Percentiles rank a stretch among this genome's conserved stretches.
Conservation (phyloP, 2,797 vertebrate species). For the Sebastes minor region DNA sequence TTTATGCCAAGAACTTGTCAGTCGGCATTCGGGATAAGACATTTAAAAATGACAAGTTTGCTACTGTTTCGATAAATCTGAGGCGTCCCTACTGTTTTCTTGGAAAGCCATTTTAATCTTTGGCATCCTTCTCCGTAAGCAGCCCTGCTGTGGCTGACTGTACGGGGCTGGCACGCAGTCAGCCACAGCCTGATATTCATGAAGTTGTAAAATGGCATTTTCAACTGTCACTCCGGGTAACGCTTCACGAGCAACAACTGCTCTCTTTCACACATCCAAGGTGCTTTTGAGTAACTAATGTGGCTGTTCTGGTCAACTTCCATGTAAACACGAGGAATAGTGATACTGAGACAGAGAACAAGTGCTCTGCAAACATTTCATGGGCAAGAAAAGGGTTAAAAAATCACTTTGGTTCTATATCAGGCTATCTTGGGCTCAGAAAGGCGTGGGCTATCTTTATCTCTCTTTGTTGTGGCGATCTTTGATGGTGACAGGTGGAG, state of each 20-base stretch:
- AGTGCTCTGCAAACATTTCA: background rate
- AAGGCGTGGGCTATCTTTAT: constrained; percentile 61
- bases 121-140: constrained; percentile 37
- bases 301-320: background rate
- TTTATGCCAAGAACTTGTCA: constrained; percentile 30
- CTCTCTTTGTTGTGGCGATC: constrained; percentile 55
- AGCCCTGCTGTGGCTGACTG: constrained; percentile 38
- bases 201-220: constrained; percentile 55
- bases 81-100: constrained; percentile 20
- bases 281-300: constrained; percentile 16
- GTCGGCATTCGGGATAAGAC: constrained; percentile 20
- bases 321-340: background rate
- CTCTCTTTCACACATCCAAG: background rate
- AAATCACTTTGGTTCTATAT: constrained; percentile 35
- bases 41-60: constrained; percentile 35
- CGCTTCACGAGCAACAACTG: constrained; percentile 1
- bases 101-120: constrained; percentile 42
- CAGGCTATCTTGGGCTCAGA: constrained; percentile 52
- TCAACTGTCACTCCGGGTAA: constrained; percentile 14
- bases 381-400: constrained; percentile 39
- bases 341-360: background rate
- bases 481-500: constrained; percentile 65
- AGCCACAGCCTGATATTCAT: constrained; percentile 29
- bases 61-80: constrained; percentile 19
- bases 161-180: constrained; percentile 31